Evolutionary conservation across 2,797 vertebrate species (phyloP), one percentile per base, ranked within the genome.

Genomic region (Scyliorhinus canicula): DNA sequence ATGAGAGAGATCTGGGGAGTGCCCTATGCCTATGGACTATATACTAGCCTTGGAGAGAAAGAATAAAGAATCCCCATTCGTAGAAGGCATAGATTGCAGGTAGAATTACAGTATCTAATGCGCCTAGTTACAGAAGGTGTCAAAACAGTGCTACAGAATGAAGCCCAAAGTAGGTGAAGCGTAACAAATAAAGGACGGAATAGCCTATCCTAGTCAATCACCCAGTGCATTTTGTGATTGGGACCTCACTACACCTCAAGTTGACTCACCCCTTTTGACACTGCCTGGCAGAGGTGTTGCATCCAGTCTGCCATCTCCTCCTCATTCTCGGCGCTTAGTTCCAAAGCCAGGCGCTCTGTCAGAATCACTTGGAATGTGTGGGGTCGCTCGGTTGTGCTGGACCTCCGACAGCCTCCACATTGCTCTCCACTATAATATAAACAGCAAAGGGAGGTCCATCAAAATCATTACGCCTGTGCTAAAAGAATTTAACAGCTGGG

Each of bases 281-380:
- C 99, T 0, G 99, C 98, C 97, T 99, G 99, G 97, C 99, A 99
- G 95, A 99, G 98, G 95, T 98, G 97, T 97, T 98, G 98, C 98
- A 99, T 99, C 99, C 99, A 99, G 69, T 99, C 98, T 0, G 99
- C 98, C 99, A 99, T 99, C 95, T 99, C 98, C 63, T 98, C 97
- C 97, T 99, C 99, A 0, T 98, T 98, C 14, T 98, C 97, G 0
- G 99, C 98, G 0, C 98, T 98, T 95, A 99, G 98, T 97, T 99
- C 98, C 97, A 99, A 97, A 35, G 98, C 98, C 44, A 98, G 98
- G 60, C 98, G 98, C 95, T 99, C 98, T 0, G 98, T 98, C 95
- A 99, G 97, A 96, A 99, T 98, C 96, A 99, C 98, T 96, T 99
- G 99, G 97, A 99, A 99, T 95, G 98, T 98, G 96, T 99, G 99